Evolutionary conservation across 1,140 invertebrate species (phyloP).

Genomic region (Onthophagus taurus): DNA sequence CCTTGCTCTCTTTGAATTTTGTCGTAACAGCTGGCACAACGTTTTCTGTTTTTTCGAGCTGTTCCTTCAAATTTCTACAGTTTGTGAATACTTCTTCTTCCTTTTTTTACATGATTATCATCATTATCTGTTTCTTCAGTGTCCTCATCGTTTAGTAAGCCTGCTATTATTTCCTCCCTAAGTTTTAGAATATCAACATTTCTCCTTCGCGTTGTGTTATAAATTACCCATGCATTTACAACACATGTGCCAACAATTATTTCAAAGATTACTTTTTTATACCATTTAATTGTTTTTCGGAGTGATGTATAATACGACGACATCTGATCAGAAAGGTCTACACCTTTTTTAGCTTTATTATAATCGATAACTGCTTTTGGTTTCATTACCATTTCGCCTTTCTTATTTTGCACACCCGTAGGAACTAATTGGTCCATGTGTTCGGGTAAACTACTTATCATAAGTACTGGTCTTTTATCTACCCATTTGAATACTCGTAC

Average conservation of each 20-base stretch:
- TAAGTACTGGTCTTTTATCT: neutral
- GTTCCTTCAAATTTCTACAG: constrained; percentile 1
- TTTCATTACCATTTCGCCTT: neutral
- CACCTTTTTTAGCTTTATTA: neutral
- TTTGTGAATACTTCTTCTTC: no score
- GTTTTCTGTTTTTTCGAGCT: neutral
- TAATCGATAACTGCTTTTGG: no score
- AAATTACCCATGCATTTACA: constrained; percentile 3
- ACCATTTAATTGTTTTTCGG: constrained; percentile 7
- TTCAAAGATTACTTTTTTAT: neutral
- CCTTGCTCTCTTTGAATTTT: neutral
- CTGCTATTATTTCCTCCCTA: no score
- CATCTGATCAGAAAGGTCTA: neutral
- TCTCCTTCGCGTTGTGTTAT: neutral
- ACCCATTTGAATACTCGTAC: neutral
- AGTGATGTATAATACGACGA: neutral
- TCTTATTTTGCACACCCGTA: no score
- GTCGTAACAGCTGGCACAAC: neutral
- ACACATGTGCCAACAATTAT: neutral
- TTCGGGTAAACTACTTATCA: neutral
- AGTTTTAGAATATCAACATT: no score
- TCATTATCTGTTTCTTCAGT: no score
- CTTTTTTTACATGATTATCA: no score
- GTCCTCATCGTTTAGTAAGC: no score
- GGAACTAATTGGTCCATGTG: neutral